Percentiles rank a stretch among this genome's conserved stretches.
These are phyloP conservation scores for Panurus biarmicus DNA, from an alignment of 2,113 vertebrate genomes.

Conservation along the genomic window DNA sequence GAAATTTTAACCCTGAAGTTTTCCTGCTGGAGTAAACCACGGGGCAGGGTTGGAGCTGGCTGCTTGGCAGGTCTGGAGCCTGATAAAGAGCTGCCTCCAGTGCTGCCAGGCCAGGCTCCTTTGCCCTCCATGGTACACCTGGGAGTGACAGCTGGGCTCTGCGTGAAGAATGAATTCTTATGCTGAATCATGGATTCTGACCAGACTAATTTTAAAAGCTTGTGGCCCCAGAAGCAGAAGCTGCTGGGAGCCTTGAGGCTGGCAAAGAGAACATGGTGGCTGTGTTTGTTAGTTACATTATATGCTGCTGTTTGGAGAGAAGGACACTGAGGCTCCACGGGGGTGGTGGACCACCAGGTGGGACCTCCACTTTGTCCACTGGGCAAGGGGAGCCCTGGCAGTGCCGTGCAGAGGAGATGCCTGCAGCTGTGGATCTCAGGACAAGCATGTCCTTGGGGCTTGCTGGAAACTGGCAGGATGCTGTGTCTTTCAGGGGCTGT, in stretches of 20 bases:
- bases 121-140: background rate
- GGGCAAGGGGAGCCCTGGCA: background rate
- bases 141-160: background rate
- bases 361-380: background rate
- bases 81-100: background rate
- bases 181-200: background rate
- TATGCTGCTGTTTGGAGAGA: background rate
- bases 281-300: background rate
- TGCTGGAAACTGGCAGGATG: background rate
- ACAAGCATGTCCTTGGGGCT: background rate
- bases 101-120: background rate
- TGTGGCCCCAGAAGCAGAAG: background rate
- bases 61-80: background rate
- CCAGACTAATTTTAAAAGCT: background rate
- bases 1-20: background rate
- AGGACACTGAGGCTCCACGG: rapidly evolving
- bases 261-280: background rate
- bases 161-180: background rate
- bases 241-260: background rate
- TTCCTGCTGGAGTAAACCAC: background rate
- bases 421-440: background rate
- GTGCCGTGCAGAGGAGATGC: background rate
- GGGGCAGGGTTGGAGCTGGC: background rate
- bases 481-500: background rate
- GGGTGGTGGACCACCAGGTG: rapidly evolving